These are phyloP conservation scores for Gephyroberyx darwinii DNA, from an alignment of 2,797 vertebrate species.

Conservation along the genomic window DNA sequence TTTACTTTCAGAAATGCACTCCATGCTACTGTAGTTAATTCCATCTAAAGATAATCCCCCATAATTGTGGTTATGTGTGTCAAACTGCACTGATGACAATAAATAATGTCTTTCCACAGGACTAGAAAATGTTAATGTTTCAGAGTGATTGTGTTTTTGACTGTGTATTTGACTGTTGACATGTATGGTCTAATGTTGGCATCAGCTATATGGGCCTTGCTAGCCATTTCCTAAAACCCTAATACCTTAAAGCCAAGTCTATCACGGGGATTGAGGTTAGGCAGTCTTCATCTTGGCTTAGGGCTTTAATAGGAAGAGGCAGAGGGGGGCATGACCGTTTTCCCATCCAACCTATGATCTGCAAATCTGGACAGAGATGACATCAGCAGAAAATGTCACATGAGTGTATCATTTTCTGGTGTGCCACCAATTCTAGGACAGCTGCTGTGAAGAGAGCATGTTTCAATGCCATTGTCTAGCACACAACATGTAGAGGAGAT, in stretches of 20 bases:
- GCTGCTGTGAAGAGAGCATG: neutral
- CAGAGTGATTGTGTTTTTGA: neutral
- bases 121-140: conserved; percentile 28
- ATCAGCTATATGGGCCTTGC: conserved; percentile 13
- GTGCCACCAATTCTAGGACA: neutral
- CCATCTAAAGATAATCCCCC: conserved; percentile 70
- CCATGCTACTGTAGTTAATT: conserved; percentile 57
- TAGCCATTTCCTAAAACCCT: conserved; percentile 11
- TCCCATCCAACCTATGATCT: conserved; percentile 39
- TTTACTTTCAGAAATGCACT: conserved; percentile 69
- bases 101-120: conserved; percentile 23
- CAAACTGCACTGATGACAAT: conserved; percentile 50
- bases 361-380: conserved; percentile 44
- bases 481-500: conserved; percentile 18
- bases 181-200: conserved; percentile 8
- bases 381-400: conserved; percentile 39
- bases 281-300: conserved; percentile 18
- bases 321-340: conserved; percentile 27
- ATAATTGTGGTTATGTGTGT: conserved; percentile 63
- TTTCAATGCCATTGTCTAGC: neutral
- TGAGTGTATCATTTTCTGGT: conserved; percentile 21
- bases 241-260: conserved; percentile 23
- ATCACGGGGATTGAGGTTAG: conserved; percentile 22
- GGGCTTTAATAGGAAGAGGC: conserved; percentile 19
- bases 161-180: neutral